phyloP scores from a whole-genome alignment of 2,113 vertebrate genomes.

The Pipa parva region DNA sequence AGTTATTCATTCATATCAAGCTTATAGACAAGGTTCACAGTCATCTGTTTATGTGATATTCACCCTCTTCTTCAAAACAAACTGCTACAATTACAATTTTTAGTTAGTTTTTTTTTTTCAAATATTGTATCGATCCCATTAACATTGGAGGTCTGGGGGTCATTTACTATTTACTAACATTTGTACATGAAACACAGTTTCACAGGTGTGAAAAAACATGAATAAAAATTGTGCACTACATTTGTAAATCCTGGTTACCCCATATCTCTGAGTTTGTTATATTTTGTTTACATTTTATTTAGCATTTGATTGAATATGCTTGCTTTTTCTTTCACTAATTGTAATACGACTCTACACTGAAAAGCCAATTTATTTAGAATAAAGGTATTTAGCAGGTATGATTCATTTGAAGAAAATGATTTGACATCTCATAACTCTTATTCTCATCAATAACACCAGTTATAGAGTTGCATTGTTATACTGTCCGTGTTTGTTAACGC shows the following conservation, averaged over 20 bases:
- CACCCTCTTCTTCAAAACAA: neutral
- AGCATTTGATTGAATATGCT: neutral
- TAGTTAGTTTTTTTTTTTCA: too few species aligned
- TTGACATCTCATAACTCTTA: neutral
- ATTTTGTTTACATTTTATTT: neutral
- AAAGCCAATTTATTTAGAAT: neutral
- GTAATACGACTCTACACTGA: neutral
- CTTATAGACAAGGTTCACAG: slow-evolving; percentile 7
- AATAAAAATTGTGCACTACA: too few species aligned
- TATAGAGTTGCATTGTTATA: neutral
- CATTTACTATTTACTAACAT: too few species aligned
- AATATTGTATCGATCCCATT: too few species aligned
- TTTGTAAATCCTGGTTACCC: too few species aligned
- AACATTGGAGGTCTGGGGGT: too few species aligned
- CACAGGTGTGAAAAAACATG: too few species aligned
- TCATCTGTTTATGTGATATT: slow-evolving; percentile 2
- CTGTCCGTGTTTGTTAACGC: neutral
- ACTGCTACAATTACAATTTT: neutral
- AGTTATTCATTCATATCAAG: slow-evolving; percentile 28
- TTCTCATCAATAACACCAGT: neutral
- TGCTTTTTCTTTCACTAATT: neutral
- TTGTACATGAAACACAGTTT: too few species aligned
- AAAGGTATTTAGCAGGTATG: neutral
- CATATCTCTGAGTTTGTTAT: too few species aligned
- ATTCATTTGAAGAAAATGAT: neutral